Base-by-base conservation (phyloP, 2,888 invertebrate species). In the Mamestra brassicae region DNA sequence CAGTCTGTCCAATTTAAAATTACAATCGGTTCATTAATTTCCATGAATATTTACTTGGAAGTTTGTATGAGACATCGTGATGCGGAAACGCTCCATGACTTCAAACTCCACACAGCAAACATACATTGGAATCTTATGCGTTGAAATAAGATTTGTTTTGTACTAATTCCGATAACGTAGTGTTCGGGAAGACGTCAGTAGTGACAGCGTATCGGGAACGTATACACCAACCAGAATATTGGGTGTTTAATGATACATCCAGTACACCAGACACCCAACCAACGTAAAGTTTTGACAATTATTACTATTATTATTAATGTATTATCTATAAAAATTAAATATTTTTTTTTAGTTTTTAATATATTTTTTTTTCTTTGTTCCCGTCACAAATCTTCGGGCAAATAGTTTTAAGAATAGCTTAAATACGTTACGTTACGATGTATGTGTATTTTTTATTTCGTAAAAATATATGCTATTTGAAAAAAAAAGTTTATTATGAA, bases 391-490 rank as follows among this genome's bases (percentile, higher is more conserved):
- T 78, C 74, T 80, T 81, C 84, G 83, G 88, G 89, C 85, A 83
- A 80, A 84, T 87, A 89, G 85, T 85, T 84, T 80, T 91, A 92
- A 92, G 90, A 87, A 89, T 92, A 93, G 93, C 90, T 92, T 93
- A 92, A 81, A 90, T 91, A 93, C 90, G 91, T 92, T 92, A 92
- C 89, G 90, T 93, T 93, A 91, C 80, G 78, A 89, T 93, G 93
- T 94, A 94, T 92, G 89, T 94, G 93, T 93, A 92, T 93, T 94
- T 94, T 94, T 94, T 94, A 92, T 93, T 93, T 93, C 92, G 90
- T 91, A 92, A 93, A 93, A 95, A 93, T 95, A 95, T 95, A 95
- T 92, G 94, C 94, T 94, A 93, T 94, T 94, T 94, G 93, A 92
- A 94, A 92, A 92, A 90, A 87, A 87, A 87, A 87, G 87, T 94